Evolutionary conservation across 2,888 invertebrate genomes (phyloP).

Genomic region (Glaucopsyche alexis): DNA sequence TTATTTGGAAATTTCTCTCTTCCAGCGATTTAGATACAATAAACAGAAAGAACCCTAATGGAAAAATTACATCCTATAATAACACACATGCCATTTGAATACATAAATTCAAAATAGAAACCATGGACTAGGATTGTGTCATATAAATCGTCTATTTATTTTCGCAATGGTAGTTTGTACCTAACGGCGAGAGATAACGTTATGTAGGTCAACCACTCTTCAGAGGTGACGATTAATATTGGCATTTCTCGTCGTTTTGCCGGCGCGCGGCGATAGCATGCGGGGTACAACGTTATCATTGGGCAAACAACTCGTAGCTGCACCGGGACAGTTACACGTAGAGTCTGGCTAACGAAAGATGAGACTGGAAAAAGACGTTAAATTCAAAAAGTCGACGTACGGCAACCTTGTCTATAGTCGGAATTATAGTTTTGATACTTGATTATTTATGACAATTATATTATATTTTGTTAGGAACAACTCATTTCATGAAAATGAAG

Average conservation of each 20-base stretch:
- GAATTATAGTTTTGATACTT: no score
- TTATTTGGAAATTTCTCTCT: neutral
- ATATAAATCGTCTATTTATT: neutral
- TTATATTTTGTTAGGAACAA: no score
- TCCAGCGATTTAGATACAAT: neutral
- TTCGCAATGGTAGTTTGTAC: slow-evolving; percentile 7
- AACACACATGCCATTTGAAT: no score
- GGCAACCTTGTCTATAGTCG: no score
- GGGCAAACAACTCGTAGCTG: neutral
- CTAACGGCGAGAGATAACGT: slow-evolving; percentile 1
- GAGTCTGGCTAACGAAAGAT: no score
- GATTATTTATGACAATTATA: no score
- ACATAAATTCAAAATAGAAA: neutral
- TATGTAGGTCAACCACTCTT: slow-evolving; percentile 1
- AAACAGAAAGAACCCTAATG: neutral
- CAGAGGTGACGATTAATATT: slow-evolving; percentile 19
- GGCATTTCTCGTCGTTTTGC: neutral
- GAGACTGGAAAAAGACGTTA: no score
- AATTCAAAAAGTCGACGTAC: no score
- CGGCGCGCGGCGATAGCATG: neutral
- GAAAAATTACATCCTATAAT: no score
- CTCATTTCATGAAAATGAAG: no score
- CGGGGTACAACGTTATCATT: neutral
- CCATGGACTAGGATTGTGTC: neutral
- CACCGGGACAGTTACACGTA: no score